Percentiles rank a stretch among this genome's conserved stretches.
Evolutionary conservation across 2,797 vertebrate species (phyloP).

Genomic region (Enteromius trimaculatus): DNA sequence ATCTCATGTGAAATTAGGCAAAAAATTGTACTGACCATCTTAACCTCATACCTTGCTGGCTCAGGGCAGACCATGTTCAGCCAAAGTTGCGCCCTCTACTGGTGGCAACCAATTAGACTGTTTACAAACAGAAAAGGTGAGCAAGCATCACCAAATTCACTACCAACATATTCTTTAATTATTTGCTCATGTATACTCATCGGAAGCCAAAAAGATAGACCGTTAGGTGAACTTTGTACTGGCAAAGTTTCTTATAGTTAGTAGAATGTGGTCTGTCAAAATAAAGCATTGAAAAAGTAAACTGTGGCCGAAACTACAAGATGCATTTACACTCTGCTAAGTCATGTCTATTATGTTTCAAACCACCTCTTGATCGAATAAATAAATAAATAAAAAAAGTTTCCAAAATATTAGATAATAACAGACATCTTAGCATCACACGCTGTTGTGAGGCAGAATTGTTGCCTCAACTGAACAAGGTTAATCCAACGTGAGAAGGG

Average conservation of each 20-base stretch:
- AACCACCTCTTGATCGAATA: neutral
- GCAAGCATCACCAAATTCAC: neutral
- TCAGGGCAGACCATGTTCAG: neutral
- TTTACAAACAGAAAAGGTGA: neutral
- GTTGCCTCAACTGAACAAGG: slow-evolving; percentile 66
- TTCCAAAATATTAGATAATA: slow-evolving; percentile 52
- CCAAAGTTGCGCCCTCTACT: slow-evolving; percentile 56
- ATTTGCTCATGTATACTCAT: neutral
- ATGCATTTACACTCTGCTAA: neutral
- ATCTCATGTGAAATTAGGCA: slow-evolving; percentile 23
- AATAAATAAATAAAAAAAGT: neutral
- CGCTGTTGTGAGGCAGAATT: slow-evolving; percentile 58
- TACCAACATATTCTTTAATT: neutral
- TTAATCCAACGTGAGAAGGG: slow-evolving; percentile 56
- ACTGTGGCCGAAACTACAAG: neutral
- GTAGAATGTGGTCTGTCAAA: neutral
- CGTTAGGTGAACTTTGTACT: too few species aligned
- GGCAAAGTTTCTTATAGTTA: neutral
- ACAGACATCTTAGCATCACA: slow-evolving; percentile 13
- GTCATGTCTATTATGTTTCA: neutral
- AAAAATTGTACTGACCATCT: slow-evolving; percentile 32
- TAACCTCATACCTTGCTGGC: neutral
- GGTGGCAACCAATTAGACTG: slow-evolving; percentile 33
- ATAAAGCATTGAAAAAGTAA: neutral
- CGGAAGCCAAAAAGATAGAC: neutral